A percentile compares a stretch with the other conserved stretches of the same genome.
phyloP scores from a whole-genome alignment of 2,888 invertebrate species.

The Anthrax anthrax region DNA sequence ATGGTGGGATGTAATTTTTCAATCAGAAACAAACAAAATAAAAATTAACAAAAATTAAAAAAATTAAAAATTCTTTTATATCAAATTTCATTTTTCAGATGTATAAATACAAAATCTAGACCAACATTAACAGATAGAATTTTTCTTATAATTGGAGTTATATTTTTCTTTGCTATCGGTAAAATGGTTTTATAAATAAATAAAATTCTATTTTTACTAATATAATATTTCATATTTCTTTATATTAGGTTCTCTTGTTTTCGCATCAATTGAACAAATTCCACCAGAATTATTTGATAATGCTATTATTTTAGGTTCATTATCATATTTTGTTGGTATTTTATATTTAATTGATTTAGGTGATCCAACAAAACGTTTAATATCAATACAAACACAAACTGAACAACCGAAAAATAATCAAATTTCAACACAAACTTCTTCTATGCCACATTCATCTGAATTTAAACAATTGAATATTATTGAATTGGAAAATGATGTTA shows the following conservation, averaged over 20 bases:
- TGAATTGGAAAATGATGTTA: neutral
- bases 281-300: slow-evolving; percentile 15
- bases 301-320: slow-evolving; percentile 15
- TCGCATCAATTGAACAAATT: slow-evolving; percentile 16
- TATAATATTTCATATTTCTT: neutral
- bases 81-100: slow-evolving; percentile 12
- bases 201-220: neutral
- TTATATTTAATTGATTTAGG: slow-evolving; percentile 15
- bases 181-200: slow-evolving; percentile 1
- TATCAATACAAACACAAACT: slow-evolving; percentile 13
- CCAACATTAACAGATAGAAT: slow-evolving; percentile 15
- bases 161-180: slow-evolving; percentile 17
- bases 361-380: slow-evolving; percentile 11
- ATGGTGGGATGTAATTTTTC: too few relatives aligned
- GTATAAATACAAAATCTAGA: slow-evolving; percentile 13
- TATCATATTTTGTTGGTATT: slow-evolving; percentile 16
- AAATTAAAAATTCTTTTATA: too few relatives aligned
- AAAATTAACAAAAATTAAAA: too few relatives aligned
- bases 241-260: slow-evolving; percentile 13
- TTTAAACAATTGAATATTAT: neutral
- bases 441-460: neutral
- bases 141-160: slow-evolving; percentile 14
- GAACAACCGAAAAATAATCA: slow-evolving; percentile 9
- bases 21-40: too few relatives aligned
- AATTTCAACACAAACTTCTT: slow-evolving; percentile 5